phyloP scores from a whole-genome alignment of 2,797 vertebrate genomes.

The Uromys caudimaculatus region DNA sequence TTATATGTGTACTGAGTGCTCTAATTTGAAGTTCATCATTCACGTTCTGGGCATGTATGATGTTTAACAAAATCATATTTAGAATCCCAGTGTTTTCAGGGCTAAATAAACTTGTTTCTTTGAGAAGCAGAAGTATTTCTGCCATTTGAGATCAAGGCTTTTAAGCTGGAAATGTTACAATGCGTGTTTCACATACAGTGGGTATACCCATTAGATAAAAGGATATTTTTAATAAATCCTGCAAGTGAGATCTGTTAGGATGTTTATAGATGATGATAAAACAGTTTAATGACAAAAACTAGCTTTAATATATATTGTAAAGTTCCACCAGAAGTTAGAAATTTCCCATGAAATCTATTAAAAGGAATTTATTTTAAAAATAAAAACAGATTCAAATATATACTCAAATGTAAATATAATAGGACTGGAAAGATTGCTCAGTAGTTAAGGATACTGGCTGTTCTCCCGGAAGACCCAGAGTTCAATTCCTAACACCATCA shows the following conservation, averaged over 20 bases:
- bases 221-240: constrained; percentile 36
- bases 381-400: not conserved
- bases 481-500: not conserved
- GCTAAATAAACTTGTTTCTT: not conserved
- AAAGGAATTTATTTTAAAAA: not conserved
- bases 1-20: not conserved
- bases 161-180: not conserved
- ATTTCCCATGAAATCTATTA: constrained; percentile 1
- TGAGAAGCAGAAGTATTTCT: not conserved
- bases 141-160: not conserved
- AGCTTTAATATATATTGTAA: constrained; percentile 21
- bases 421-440: too few species aligned
- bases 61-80: constrained; percentile 5
- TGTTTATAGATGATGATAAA: constrained; percentile 24
- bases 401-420: not conserved
- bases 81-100: not conserved
- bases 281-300: not conserved
- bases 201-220: constrained; percentile 21
- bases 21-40: not conserved
- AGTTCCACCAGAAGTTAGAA: not conserved
- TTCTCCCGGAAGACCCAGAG: not conserved
- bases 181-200: not conserved
- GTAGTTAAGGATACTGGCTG: not conserved
- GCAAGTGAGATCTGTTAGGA: not conserved
- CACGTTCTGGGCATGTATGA: not conserved